Base-by-base conservation (phyloP, 1,140 invertebrate genomes). In the Zaprionus taronus region DNA sequence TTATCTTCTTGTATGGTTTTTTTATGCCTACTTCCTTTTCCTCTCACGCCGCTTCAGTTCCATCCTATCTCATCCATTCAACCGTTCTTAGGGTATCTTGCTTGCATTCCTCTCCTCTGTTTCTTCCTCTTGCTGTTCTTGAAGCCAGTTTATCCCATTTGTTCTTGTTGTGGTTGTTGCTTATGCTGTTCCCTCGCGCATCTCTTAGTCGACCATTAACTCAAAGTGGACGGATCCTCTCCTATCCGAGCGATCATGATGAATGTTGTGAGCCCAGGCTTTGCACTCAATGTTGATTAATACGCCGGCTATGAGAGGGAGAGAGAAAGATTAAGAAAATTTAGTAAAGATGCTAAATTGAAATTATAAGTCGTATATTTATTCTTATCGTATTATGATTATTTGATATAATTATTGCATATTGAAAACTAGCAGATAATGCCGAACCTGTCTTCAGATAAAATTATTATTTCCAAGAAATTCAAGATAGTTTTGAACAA, bases 271-370 rank as follows among this genome's bases (percentile, higher is more conserved):
- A 80, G 98, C 98, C 97, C 97, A 99, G 79, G 98, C 98, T 94
- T 98, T 98, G 94, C 98, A 99, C 93, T 98, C 98, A 93, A 99
- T 97, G 94, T 98, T 98, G 93, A 99, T 98, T 75, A 99, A 94
- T 26, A 98, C 96, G 56, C 97, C 97, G 90, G 95, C 96, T 96
- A 93, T 4, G 94, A 94, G 92, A 38, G 17, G 14, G 12, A 20
- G 20, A 38, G 5, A 41, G 6, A 53, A 62, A 34, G 9, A 61
- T 51, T 12, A 55, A 51, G 56, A 22, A 49, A 47, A 28, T 7
- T 61, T 68, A 28, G 26, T n/a, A 12, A 17, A 51, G 20, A 49
- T 6, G 9, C 15, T 44, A 7, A 12, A 49, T 49, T 3, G 44
- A 5, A 47, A 47, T 7, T 17, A 17, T 5, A 5, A 17, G 7